Evolutionary conservation across 2,888 invertebrate genomes (phyloP).

Genomic region (Trachelus troglodyta): DNA sequence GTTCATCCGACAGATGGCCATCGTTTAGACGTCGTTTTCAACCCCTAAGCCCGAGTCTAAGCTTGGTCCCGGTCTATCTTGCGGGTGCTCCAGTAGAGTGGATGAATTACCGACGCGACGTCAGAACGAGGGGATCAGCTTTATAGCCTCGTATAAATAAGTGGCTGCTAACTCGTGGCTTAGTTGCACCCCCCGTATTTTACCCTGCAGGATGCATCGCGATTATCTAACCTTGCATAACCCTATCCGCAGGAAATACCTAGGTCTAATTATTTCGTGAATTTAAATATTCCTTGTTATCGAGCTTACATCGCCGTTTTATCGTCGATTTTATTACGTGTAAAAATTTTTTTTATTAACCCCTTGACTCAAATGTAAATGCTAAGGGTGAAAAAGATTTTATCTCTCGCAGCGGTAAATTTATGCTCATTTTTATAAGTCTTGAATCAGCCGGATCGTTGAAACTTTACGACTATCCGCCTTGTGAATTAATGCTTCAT

Average conservation of each 20-base stretch:
- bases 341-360: background rate
- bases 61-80: slow-evolving; percentile 38
- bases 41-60: slow-evolving; percentile 41
- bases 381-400: background rate
- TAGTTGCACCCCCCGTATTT: slow-evolving; percentile 6
- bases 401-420: background rate
- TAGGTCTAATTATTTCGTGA: background rate
- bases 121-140: slow-evolving; percentile 38
- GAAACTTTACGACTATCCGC: background rate
- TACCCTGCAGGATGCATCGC: background rate
- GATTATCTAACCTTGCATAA: background rate
- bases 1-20: slow-evolving; percentile 60
- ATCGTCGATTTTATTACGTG: background rate
- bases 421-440: background rate
- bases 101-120: slow-evolving; percentile 61
- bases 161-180: slow-evolving; percentile 26
- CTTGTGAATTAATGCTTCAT: background rate
- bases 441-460: background rate
- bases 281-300: background rate
- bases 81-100: slow-evolving; percentile 42
- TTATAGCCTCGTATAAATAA: slow-evolving; percentile 44
- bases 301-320: background rate
- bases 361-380: background rate
- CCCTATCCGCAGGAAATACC: background rate
- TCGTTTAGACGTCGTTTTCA: slow-evolving; percentile 57